A percentile compares a stretch with the other conserved stretches of the same genome.
Conservation (phyloP, 2,888 invertebrate genomes). For the Meteorus colon region DNA sequence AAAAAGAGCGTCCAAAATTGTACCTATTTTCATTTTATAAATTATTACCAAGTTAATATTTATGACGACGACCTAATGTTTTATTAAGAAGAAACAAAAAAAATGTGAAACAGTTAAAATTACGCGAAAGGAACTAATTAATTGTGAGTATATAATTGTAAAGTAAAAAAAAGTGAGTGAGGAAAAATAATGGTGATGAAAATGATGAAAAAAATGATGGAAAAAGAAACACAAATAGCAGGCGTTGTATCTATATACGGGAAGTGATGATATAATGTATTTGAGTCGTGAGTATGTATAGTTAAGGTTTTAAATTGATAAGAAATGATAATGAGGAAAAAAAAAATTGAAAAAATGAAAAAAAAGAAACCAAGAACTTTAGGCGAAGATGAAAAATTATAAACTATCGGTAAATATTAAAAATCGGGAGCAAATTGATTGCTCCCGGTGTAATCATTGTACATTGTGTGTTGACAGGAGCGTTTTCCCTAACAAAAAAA, state of each 20-base stretch:
- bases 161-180: constrained; percentile 46
- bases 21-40: constrained; percentile 74
- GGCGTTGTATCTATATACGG: constrained; percentile 68
- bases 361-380: constrained; percentile 49
- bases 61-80: constrained; percentile 62
- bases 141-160: constrained; percentile 51
- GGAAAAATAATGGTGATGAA: constrained; percentile 45
- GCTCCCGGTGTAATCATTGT: constrained; percentile 67
- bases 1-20: constrained; percentile 71
- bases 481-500: constrained; percentile 57
- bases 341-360: constrained; percentile 20
- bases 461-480: constrained; percentile 70
- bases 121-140: constrained; percentile 53
- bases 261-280: constrained; percentile 68
- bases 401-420: constrained; percentile 66
- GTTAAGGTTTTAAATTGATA: constrained; percentile 56
- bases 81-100: constrained; percentile 55
- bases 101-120: constrained; percentile 5
- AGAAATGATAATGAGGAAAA: constrained; percentile 43
- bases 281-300: constrained; percentile 71
- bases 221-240: constrained; percentile 52
- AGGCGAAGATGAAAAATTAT: constrained; percentile 60
- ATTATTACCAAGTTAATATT: constrained; percentile 62
- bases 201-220: constrained; percentile 36
- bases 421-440: constrained; percentile 57